A percentile compares a stretch with the other conserved stretches of the same genome.
These are phyloP conservation scores for Poeciliopsis infans DNA, from an alignment of 2,797 vertebrate species.

Conservation along the genomic window DNA sequence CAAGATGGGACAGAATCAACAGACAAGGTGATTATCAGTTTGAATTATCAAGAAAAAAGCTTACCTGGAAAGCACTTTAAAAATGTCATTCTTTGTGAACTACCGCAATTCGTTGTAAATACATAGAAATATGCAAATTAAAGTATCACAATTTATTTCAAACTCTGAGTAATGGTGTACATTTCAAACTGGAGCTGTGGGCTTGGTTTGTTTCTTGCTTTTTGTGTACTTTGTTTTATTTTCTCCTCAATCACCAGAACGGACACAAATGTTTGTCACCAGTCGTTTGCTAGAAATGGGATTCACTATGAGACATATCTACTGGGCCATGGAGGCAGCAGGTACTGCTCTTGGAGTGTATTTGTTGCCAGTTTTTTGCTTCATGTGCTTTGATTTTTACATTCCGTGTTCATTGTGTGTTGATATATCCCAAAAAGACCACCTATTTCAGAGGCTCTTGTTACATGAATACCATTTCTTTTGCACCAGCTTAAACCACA, in stretches of 20 bases:
- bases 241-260: conserved; percentile 80
- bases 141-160: neutral
- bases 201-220: conserved; percentile 66
- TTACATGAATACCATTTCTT: conserved; percentile 9
- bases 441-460: conserved; percentile 6
- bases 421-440: conserved; percentile 14
- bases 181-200: conserved; percentile 40
- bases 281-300: conserved; percentile 88
- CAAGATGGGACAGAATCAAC: neutral
- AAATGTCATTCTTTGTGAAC: neutral
- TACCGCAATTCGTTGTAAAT: neutral
- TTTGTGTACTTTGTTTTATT: conserved; percentile 67
- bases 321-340: conserved; percentile 87
- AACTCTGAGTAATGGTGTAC: conserved; percentile 5
- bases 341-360: conserved; percentile 74
- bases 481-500: neutral
- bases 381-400: conserved; percentile 45
- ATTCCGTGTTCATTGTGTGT: conserved; percentile 47
- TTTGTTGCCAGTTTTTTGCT: conserved; percentile 35
- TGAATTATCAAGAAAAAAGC: neutral
- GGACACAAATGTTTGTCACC: conserved; percentile 86
- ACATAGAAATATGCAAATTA: neutral
- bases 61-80: neutral
- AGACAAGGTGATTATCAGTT: neutral
- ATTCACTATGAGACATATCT: conserved; percentile 87